Base-by-base conservation (phyloP, 2,888 invertebrate species). In the Calameuta filiformis region DNA sequence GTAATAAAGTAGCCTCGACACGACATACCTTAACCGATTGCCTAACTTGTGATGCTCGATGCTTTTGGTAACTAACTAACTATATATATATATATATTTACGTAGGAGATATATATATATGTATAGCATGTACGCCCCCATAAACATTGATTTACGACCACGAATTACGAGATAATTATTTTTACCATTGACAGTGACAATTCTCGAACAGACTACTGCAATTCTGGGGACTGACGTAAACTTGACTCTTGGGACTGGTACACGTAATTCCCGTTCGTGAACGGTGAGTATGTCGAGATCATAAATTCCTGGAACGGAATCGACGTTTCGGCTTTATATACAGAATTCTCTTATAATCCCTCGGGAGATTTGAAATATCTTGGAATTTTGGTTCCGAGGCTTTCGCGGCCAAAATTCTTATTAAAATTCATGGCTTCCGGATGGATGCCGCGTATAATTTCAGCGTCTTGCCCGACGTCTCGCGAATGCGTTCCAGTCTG, bases 1-100 rank as follows among this genome's bases (percentile, higher is more conserved):
- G 80, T 77, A 81, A 81, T 82, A 82, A 81, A 82, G 79, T 79
- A 82, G 75, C 76, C 75, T 74, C 78, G 37, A 76, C 76, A 75
- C 75, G 77, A 76, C 79, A 79, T 56, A 77, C 79, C 30, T 69
- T 33, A 35, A 35, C 76, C 75, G 80, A 79, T 80, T 80, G 75
- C 79, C 79, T 76, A 80, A 80, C 78, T 15, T 56, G 23, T 56
- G 56, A 56, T 56, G 9, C 23, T 56, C 56, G 23, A 56, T 23
- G 23, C 23, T 56, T 56, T 56, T 56, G 56, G 56, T 56, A 56
- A 9, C 56, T 23, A 56, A 56, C 56, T 56, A 40, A 35, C 35
- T 15, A 40, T 40, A 40, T 40, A 40, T 40, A 40, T 15, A 40
- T 40, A 40, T 40, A 9, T 56, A 40, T 40, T 6, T 40, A 23